A percentile compares a stretch with the other conserved stretches of the same genome.
Evolutionary conservation across 2,888 invertebrate species (phyloP).

Genomic region (Microplitis deprimator): DNA sequence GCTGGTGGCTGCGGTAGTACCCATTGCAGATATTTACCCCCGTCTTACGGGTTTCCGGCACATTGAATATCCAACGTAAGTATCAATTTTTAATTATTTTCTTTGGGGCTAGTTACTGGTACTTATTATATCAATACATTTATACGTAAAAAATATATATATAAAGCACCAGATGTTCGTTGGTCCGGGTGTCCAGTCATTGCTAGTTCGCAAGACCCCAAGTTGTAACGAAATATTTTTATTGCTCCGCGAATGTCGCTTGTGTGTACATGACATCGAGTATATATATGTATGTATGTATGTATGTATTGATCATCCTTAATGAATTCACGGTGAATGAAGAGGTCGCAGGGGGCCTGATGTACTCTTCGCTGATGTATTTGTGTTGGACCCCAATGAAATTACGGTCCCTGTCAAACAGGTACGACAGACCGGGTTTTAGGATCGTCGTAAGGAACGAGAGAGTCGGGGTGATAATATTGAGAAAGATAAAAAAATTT

Average conservation of each 20-base stretch:
- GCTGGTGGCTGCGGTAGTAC: constrained; percentile 94
- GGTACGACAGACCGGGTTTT: constrained; percentile 33
- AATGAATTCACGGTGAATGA: constrained; percentile 43
- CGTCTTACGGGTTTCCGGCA: constrained; percentile 93
- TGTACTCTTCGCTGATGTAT: background rate
- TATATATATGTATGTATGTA: too few relatives aligned
- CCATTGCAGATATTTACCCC: constrained; percentile 96
- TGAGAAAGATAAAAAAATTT: constrained; percentile 14
- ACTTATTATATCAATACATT: background rate
- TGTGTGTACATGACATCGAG: background rate
- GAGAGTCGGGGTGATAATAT: constrained; percentile 7
- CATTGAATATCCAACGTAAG: constrained; percentile 93
- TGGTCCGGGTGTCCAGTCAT: constrained; percentile 1
- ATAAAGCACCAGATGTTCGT: constrained; percentile 32
- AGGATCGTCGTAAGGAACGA: background rate
- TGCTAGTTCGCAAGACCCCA: constrained; percentile 10
- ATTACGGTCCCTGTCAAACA: constrained; percentile 47
- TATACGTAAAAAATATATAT: background rate
- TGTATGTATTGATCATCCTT: constrained; percentile 21
- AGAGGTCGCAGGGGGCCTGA: constrained; percentile 35
- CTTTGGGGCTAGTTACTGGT: constrained; percentile 17
- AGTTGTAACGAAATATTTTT: constrained; percentile 26
- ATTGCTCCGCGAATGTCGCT: constrained; percentile 12
- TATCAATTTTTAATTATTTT: constrained; percentile 37
- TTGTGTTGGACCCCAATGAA: constrained; percentile 28